Conservation (phyloP, 2,113 vertebrate genomes). For the Mirza zaza region DNA sequence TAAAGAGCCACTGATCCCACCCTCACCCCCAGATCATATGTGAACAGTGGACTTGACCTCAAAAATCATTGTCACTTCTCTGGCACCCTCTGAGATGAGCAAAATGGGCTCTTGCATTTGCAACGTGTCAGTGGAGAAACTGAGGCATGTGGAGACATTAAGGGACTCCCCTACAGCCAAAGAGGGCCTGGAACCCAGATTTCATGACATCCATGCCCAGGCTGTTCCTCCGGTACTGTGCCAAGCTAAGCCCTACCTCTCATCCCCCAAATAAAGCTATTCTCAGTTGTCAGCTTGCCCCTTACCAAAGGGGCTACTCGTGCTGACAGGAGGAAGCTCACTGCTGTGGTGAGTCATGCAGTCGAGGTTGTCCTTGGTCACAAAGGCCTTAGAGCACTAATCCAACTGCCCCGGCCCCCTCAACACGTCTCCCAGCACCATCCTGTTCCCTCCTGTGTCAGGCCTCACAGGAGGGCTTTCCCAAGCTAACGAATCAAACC, state of each 20-base stretch:
- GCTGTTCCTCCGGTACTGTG: neutral
- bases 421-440: too few species aligned
- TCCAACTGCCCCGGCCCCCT: neutral
- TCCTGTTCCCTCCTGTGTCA: neutral
- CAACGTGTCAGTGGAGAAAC: neutral
- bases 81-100: neutral
- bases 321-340: neutral
- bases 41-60: neutral
- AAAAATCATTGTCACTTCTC: neutral
- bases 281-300: neutral
- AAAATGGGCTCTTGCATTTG: neutral
- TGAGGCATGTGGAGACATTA: neutral
- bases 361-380: accelerated
- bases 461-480: neutral
- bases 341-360: neutral
- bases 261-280: neutral
- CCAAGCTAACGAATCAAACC: neutral
- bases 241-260: neutral
- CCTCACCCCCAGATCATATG: neutral
- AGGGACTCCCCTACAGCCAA: neutral
- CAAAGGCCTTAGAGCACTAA: neutral
- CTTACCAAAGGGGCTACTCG: neutral
- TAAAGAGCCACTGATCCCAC: neutral
- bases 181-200: neutral
- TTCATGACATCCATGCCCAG: neutral